Evolutionary conservation across 1,140 invertebrate genomes (phyloP).

Genomic region (Popillia japonica): DNA sequence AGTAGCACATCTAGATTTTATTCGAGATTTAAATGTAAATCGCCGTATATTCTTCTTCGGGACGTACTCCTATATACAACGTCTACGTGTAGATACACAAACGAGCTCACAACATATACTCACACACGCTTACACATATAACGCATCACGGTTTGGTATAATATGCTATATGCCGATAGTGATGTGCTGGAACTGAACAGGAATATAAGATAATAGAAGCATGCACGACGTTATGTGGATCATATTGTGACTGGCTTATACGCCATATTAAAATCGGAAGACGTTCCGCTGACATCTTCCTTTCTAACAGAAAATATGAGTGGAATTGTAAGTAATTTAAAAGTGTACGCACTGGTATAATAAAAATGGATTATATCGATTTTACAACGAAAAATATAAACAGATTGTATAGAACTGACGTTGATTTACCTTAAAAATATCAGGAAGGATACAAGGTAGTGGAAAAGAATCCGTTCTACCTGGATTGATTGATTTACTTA

Average conservation of each 20-base stretch:
- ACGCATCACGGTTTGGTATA: conserved; percentile 1
- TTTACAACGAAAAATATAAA: no score
- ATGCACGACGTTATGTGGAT: no score
- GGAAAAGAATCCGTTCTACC: no score
- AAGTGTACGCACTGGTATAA: no score
- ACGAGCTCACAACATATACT: background rate
- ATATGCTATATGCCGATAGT: background rate
- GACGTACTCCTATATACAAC: background rate
- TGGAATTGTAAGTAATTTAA: no score
- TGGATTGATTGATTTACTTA: no score
- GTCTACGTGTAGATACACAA: background rate
- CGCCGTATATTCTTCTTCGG: conserved; percentile 2
- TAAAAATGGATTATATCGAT: no score
- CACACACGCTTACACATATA: background rate
- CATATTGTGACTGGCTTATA: background rate
- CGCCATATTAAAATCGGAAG: background rate
- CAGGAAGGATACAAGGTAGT: no score
- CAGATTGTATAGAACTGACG: no score
- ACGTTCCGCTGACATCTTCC: background rate
- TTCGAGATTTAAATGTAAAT: conserved; percentile 19
- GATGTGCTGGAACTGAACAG: background rate
- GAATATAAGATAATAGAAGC: background rate
- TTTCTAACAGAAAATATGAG: no score
- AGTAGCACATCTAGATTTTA: conserved; percentile 14
- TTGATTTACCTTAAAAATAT: no score